Percentiles rank a stretch among this genome's conserved stretches.
Conservation (phyloP, 2,888 invertebrate species). For the Brachylomia viminalis region DNA sequence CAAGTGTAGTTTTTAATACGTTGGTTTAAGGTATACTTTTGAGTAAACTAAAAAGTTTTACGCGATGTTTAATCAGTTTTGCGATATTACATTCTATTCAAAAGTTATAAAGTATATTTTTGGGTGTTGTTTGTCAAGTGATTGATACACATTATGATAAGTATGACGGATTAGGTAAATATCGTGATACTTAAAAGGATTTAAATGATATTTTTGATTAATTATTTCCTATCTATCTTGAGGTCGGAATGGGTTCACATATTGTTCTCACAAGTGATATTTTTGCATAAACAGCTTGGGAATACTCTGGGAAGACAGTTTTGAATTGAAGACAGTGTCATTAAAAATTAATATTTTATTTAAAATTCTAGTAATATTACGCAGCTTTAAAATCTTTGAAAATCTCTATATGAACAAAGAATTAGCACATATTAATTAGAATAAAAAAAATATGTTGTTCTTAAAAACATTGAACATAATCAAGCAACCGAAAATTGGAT, state of each 20-base stretch:
- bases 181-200: constrained; percentile 65
- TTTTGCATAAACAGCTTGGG: constrained; percentile 76
- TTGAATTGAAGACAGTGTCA: constrained; percentile 15
- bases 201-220: constrained; percentile 77
- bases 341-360: constrained; percentile 39
- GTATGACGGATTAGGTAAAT: constrained; percentile 84
- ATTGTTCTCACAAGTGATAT: constrained; percentile 71
- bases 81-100: constrained; percentile 7
- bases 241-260: constrained; percentile 68
- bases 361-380: background rate
- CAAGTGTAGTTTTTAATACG: constrained; percentile 49
- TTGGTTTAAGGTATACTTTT: constrained; percentile 26
- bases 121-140: constrained; percentile 7
- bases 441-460: background rate
- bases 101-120: constrained; percentile 26
- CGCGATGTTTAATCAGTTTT: background rate
- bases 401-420: background rate
- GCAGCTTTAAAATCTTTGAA: constrained; percentile 10
- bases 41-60: background rate
- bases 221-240: constrained; percentile 79
- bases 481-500: background rate
- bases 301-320: constrained; percentile 51
- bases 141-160: constrained; percentile 67
- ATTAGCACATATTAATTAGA: background rate
- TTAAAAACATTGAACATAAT: background rate